A percentile compares a stretch with the other conserved stretches of the same genome.
These are phyloP conservation scores for Ceratosolen solmsi DNA, from an alignment of 1,140 invertebrate species.

Conservation along the genomic window DNA sequence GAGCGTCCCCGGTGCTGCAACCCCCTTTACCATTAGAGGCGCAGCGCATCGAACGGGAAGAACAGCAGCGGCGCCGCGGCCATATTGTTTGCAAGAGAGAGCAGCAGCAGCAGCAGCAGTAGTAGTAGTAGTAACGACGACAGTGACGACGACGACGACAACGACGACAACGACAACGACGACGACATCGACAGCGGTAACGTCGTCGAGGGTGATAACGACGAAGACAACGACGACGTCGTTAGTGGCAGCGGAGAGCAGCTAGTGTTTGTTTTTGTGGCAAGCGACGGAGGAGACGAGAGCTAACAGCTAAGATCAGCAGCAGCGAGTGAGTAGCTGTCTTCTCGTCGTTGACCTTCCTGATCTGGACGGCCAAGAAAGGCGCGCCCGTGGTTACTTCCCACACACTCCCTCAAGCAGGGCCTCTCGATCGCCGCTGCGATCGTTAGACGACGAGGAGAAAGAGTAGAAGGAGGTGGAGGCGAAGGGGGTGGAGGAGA, in stretches of 20 bases:
- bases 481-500: neutral
- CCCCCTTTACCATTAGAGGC: neutral
- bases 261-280: constrained; percentile 49
- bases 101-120: neutral
- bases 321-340: neutral
- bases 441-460: neutral
- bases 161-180: no score
- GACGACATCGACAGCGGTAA: neutral
- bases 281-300: neutral
- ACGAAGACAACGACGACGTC: neutral
- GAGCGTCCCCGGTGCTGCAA: no score
- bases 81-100: constrained; percentile 42
- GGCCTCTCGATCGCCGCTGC: neutral
- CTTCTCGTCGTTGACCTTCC: no score
- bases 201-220: neutral
- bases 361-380: no score
- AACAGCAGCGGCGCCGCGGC: constrained; percentile 16
- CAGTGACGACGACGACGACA: neutral
- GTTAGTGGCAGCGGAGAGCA: neutral
- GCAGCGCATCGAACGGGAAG: neutral
- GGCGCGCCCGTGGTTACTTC: no score
- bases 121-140: neutral
- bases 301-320: neutral
- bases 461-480: neutral
- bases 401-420: no score